A percentile compares a stretch with the other conserved stretches of the same genome.
Evolutionary conservation across 2,113 vertebrate genomes (phyloP).

Genomic region (Urocitellus parryii): DNA sequence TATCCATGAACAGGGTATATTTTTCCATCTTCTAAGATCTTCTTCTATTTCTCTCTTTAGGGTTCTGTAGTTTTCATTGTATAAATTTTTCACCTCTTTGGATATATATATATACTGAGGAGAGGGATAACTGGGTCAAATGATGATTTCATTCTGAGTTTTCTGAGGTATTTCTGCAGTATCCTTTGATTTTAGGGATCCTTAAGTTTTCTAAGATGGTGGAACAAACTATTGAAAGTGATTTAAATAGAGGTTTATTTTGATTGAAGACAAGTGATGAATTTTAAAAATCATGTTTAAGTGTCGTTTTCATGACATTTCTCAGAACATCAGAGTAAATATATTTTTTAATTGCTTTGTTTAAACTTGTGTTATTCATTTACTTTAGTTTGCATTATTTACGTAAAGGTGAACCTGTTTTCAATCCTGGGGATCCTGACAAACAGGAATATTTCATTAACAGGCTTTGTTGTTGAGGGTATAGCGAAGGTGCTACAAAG

Average conservation of each 20-base stretch:
- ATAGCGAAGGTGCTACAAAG: neutral
- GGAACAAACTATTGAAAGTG: neutral
- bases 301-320: neutral
- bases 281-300: neutral
- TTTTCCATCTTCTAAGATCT: no score
- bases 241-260: neutral
- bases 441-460: neutral
- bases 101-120: no score
- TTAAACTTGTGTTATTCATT: slow-evolving; percentile 14
- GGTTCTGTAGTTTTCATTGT: no score
- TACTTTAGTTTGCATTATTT: slow-evolving; percentile 32
- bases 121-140: no score
- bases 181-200: neutral
- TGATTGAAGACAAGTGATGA: neutral
- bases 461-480: neutral
- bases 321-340: neutral
- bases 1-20: no score
- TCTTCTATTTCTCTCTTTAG: no score
- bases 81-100: no score
- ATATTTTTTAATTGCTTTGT: slow-evolving; percentile 6
- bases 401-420: neutral
- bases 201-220: neutral
- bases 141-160: no score
- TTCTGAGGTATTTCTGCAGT: no score
- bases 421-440: neutral